These are phyloP conservation scores for Peromyscus maniculatus DNA, from an alignment of 2,113 vertebrate species.

Conservation along the genomic window DNA sequence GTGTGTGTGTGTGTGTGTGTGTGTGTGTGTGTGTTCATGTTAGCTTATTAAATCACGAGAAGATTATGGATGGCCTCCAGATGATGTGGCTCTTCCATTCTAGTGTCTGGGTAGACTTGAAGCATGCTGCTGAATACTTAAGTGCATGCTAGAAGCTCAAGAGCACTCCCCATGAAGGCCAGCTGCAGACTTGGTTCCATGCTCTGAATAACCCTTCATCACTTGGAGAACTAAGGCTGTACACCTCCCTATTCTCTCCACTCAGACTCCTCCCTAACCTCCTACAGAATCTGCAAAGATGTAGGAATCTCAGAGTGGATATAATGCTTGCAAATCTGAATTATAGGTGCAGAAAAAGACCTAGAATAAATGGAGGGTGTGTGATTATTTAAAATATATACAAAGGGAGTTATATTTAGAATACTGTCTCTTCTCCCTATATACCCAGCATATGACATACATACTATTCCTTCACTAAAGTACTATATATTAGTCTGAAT, in stretches of 20 bases:
- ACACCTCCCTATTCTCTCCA: neutral
- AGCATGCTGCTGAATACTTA: neutral
- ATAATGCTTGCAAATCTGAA: neutral
- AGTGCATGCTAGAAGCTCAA: neutral
- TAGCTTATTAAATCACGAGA: neutral
- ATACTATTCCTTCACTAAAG: neutral
- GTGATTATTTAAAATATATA: neutral
- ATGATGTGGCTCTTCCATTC: too few relatives aligned
- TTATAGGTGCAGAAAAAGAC: neutral
- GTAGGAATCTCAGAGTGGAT: neutral
- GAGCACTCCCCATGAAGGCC: neutral
- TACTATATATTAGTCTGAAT: neutral
- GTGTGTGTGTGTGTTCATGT: neutral
- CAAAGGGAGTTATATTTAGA: neutral
- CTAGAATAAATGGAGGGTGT: neutral
- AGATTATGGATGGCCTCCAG: neutral
- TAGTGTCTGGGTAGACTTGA: neutral
- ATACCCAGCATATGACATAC: neutral
- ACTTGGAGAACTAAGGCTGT: rapidly evolving
- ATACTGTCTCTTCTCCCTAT: neutral
- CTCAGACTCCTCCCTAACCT: neutral
- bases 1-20: conserved; percentile 30
- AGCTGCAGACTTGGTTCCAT: neutral
- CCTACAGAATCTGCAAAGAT: neutral
- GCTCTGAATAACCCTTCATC: rapidly evolving